Evolutionary conservation across 2,113 vertebrate species (phyloP).

Genomic region (Gymnobelideus leadbeateri): DNA sequence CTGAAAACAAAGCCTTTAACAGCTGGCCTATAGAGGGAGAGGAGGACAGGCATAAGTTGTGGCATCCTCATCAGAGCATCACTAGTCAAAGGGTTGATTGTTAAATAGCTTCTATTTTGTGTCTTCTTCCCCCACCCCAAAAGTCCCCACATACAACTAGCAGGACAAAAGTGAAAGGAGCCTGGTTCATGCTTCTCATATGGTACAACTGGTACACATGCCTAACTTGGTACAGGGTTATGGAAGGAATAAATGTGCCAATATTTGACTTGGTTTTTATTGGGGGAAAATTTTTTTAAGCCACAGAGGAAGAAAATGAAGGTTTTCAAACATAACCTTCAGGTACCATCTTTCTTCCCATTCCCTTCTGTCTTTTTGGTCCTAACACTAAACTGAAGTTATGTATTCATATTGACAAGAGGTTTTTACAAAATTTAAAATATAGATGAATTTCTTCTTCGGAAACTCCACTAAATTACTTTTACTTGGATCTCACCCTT

Average conservation of each 20-base stretch:
- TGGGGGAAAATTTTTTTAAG: neutral
- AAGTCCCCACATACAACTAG: neutral
- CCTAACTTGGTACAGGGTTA: neutral
- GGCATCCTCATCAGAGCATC: neutral
- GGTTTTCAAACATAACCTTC: neutral
- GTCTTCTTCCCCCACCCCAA: neutral
- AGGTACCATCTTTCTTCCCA: neutral
- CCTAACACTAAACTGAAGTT: neutral
- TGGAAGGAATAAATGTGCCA: neutral
- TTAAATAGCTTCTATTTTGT: neutral
- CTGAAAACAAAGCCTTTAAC: neutral
- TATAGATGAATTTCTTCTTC: neutral
- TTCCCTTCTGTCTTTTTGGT: conserved; percentile 11
- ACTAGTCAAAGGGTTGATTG: neutral
- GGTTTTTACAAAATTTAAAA: conserved; percentile 6
- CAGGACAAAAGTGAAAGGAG: neutral
- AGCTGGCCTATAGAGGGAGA: neutral
- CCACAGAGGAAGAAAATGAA: neutral
- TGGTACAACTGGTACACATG: neutral
- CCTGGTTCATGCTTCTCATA: neutral
- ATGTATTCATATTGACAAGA: neutral
- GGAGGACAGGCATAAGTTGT: neutral
- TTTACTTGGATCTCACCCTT: neutral
- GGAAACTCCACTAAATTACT: neutral
- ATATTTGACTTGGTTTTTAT: neutral